Conservation (phyloP, 2,113 vertebrate genomes). For the Columba livia region DNA sequence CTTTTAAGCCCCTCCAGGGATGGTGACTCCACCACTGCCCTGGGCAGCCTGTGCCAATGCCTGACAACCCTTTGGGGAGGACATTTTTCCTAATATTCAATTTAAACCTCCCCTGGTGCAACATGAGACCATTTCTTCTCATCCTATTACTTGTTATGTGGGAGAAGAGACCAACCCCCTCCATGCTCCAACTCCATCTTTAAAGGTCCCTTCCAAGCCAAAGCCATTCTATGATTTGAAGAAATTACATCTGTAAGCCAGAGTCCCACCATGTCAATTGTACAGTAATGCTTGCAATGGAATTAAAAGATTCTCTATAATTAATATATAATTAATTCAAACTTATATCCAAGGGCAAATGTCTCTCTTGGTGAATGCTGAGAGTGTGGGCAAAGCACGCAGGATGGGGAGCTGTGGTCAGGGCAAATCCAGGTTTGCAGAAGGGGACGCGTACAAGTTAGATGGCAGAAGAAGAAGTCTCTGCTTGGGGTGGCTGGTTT, state of each 20-base stretch:
- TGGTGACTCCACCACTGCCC: no score
- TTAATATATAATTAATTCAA: not conserved
- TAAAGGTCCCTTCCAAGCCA: not conserved
- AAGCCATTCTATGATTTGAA: not conserved
- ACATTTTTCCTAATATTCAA: no score
- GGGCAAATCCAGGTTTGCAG: not conserved
- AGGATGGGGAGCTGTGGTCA: not conserved
- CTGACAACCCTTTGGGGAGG: no score
- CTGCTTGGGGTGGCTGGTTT: not conserved
- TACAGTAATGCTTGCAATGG: not conserved
- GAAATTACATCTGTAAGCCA: not conserved
- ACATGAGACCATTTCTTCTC: no score
- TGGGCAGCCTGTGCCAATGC: no score
- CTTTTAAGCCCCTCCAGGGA: no score
- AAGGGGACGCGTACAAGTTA: not conserved
- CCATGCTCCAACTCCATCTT: not conserved
- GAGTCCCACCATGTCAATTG: not conserved
- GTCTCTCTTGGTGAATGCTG: not conserved
- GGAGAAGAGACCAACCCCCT: no score
- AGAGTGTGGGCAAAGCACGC: not conserved
- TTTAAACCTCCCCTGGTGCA: no score
- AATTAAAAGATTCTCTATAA: not conserved
- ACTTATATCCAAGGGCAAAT: fast-evolving
- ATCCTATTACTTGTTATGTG: no score
- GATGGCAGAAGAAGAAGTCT: not conserved